Evolutionary conservation across 2,113 vertebrate species (phyloP), one percentile per base, ranked within the genome.

Genomic region (Delphinapterus leucas): DNA sequence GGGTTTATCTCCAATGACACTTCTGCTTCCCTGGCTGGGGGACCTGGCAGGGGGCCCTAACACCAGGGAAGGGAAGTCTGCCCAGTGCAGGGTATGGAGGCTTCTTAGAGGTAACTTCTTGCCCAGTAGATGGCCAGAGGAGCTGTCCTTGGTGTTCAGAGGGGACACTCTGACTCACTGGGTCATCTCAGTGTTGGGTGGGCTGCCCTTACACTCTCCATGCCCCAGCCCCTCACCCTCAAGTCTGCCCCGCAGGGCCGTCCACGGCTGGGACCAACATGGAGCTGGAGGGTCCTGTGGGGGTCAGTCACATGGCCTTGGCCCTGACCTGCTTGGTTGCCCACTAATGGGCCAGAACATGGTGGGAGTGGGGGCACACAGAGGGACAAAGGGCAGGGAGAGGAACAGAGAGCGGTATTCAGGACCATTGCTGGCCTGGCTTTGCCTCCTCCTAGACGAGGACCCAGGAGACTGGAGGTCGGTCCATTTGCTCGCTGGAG

Each of bases 281-380:
- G 31, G 85, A 65, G 68, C 67, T 36, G 18, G 63, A 41, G 20
- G n/a, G 31, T 38, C 49, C 9, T 1, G 0, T 6, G 23, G 20
- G 25, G 25, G 8, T 31, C 53, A 47, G 73, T 17, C 14, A 31
- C 6, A 0, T 17, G 77, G 73, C 60, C 85, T 71, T n/a, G 38
- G 55, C 11, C 12, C 12, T n/a, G n/a, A 28, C 20, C 74, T 26
- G 67, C 44, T 38, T 17, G 0, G 2, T 1, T 36, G 44, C 36
- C 74, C 55, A 7, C 10, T 2, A 8, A 47, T 3, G 38, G 38
- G 36, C 82, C 44, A 12, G 90, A 28, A 67, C 21, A 6, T 17
- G 53, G n/a, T 10, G 8, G 41, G 21, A n/a, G 25, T 1, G 53
- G 41, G 9, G 9, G 3, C 41, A 1, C 0, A 3, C 55, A 20